phyloP scores from a whole-genome alignment of 2,888 invertebrate species.

The Synergus japonicus region DNA sequence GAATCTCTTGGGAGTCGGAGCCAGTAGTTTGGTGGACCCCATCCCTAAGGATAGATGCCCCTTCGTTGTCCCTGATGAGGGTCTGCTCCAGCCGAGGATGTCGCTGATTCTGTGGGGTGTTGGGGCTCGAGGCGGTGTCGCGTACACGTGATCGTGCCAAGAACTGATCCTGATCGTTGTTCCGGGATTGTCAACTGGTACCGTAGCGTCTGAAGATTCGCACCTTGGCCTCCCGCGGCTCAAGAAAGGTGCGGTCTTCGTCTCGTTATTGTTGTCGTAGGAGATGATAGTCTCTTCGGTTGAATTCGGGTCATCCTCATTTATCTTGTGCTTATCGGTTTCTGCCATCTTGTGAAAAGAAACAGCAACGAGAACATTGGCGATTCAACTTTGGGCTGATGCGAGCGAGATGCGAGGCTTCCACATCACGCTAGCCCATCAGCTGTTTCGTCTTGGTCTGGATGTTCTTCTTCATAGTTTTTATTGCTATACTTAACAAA shows the following conservation, averaged over 20 bases:
- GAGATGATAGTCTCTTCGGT: conserved; percentile 48
- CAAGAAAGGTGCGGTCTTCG: conserved; percentile 46
- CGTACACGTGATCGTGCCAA: conserved; percentile 95
- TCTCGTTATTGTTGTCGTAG: conserved; percentile 60
- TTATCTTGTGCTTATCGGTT: conserved; percentile 45
- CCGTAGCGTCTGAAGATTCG: conserved; percentile 42
- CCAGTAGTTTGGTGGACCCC: conserved; percentile 58
- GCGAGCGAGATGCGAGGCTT: neutral
- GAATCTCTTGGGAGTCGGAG: conserved; percentile 63
- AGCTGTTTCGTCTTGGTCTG: neutral
- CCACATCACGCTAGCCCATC: conserved; percentile 1
- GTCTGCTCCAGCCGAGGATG: conserved; percentile 84
- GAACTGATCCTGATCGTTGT: conserved; percentile 69
- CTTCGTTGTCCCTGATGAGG: conserved; percentile 42
- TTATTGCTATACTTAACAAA: neutral
- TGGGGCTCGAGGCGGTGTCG: conserved; percentile 87
- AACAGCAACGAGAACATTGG: conserved; percentile 20
- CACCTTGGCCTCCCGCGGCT: neutral
- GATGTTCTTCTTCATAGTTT: conserved; percentile 3
- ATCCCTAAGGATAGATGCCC: conserved; percentile 42
- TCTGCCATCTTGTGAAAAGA: conserved; percentile 53
- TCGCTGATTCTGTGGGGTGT: conserved; percentile 94
- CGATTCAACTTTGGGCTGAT: neutral
- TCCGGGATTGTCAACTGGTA: conserved; percentile 47
- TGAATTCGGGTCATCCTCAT: conserved; percentile 40